A percentile compares a stretch with the other conserved stretches of the same genome.
Conservation (phyloP, 2,888 invertebrate species). For the Adineta ricciae region DNA sequence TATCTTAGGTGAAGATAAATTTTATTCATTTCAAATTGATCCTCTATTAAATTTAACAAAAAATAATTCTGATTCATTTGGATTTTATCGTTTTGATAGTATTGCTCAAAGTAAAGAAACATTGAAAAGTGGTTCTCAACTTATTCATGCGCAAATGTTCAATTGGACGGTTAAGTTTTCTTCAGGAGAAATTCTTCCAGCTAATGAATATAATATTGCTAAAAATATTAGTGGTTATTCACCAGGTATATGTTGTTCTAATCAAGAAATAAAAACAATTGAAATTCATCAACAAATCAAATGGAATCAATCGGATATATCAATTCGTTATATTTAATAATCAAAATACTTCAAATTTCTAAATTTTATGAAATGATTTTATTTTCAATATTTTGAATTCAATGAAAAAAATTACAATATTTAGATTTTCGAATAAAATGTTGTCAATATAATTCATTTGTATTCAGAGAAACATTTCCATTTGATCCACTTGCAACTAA, state of each 20-base stretch:
- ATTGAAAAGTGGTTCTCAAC: background rate
- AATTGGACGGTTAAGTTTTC: background rate
- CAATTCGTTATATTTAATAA: background rate
- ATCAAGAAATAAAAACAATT: background rate
- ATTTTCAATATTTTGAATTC: no score
- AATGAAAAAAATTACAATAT: no score
- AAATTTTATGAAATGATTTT: no score
- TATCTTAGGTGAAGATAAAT: background rate
- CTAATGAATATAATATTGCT: background rate
- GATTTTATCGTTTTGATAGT: background rate
- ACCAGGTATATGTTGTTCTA: background rate
- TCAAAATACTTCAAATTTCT: no score
- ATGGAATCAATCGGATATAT: background rate
- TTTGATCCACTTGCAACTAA: no score
- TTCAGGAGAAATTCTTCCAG: background rate
- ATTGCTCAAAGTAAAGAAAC: background rate
- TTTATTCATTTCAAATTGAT: background rate
- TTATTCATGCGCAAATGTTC: background rate
- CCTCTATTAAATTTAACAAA: background rate
- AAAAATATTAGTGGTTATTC: background rate
- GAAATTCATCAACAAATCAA: background rate
- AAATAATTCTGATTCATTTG: background rate
- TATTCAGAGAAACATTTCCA: no score
- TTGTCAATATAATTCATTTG: no score
- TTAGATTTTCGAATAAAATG: no score